Conservation (phyloP, 2,888 invertebrate genomes). For the Bembecia ichneumoniformis region DNA sequence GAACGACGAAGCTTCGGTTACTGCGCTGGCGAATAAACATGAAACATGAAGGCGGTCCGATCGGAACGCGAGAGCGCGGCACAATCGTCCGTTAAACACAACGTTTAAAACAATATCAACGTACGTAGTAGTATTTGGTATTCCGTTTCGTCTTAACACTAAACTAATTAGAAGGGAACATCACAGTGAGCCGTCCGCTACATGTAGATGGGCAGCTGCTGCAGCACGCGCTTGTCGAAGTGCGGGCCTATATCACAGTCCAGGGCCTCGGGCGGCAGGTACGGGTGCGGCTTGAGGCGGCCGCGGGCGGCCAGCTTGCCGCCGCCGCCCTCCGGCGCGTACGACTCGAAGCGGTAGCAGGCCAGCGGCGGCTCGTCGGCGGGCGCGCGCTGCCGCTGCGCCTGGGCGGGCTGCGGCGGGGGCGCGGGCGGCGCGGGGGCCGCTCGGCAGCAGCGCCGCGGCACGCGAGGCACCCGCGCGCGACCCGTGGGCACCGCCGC, state of each 20-base stretch:
- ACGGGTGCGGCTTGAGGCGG: conserved; percentile 44
- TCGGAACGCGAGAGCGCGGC: conserved; percentile 12
- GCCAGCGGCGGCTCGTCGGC: conserved; percentile 20
- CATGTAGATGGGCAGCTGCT: conserved; percentile 69
- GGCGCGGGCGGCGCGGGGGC: conserved; percentile 21
- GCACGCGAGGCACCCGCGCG: conserved; percentile 19
- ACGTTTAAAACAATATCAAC: conserved; percentile 60
- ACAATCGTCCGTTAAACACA: conserved; percentile 50
- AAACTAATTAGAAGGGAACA: conserved; percentile 60
- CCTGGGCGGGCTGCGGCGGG: conserved; percentile 31
- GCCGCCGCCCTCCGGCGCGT: conserved; percentile 27
- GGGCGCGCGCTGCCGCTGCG: conserved; percentile 21
- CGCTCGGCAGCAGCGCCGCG: conserved; percentile 28
- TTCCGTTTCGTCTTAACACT: conserved; percentile 50
- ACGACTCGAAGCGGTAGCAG: conserved; percentile 40
- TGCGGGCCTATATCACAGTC: conserved; percentile 60
- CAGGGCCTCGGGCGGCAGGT: conserved; percentile 32
- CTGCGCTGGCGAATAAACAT: conserved; percentile 64
- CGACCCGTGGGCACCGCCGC: conserved; percentile 23
- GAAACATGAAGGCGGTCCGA: conserved; percentile 42
- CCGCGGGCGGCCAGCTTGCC: conserved; percentile 30
- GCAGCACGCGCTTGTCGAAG: conserved; percentile 65
- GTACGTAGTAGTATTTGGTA: conserved; percentile 66
- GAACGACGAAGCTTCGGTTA: conserved; percentile 60
- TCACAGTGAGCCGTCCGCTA: conserved; percentile 54